phyloP scores from a whole-genome alignment of 1,140 invertebrate species.

The Myzus persicae region DNA sequence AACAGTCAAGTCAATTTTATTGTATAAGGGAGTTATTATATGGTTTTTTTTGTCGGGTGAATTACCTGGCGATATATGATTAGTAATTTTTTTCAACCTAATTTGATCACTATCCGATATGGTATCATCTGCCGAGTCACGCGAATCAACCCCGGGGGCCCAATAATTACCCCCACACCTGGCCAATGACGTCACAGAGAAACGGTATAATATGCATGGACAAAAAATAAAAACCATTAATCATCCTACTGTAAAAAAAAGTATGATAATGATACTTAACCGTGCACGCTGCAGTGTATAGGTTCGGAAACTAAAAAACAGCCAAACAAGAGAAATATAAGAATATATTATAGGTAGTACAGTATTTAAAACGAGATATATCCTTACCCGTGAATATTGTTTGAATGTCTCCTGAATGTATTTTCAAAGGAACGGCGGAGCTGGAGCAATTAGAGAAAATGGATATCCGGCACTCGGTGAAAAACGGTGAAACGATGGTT shows the following conservation, averaged over 20 bases:
- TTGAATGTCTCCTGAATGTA: slow-evolving; percentile 29
- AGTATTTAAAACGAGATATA: slow-evolving; percentile 14
- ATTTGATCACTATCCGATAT: slow-evolving; percentile 55
- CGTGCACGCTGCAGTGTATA: neutral
- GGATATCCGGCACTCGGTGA: slow-evolving; percentile 56
- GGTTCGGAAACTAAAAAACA: neutral
- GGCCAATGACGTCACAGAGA: slow-evolving; percentile 47
- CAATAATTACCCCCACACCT: slow-evolving; percentile 48
- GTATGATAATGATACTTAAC: slow-evolving; percentile 29
- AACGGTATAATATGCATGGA: slow-evolving; percentile 30
- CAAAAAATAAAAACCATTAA: slow-evolving; percentile 37
- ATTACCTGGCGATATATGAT: slow-evolving; percentile 34
- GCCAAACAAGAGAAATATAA: neutral
- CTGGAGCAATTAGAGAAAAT: slow-evolving; percentile 58
- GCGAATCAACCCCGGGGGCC: slow-evolving; percentile 55
- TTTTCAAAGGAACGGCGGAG: slow-evolving; percentile 51
- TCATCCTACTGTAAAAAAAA: slow-evolving; percentile 13
- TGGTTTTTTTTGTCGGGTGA: neutral
- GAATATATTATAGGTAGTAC: neutral
- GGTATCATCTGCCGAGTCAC: slow-evolving; percentile 57
- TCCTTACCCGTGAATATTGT: neutral
- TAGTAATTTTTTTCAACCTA: slow-evolving; percentile 45
- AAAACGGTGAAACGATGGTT: slow-evolving; percentile 54
- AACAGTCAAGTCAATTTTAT: slow-evolving; percentile 24
- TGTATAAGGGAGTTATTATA: slow-evolving; percentile 14